Evolutionary conservation across 35 echinoderm and acorn worm species (phyloP).

Genomic region (Hemicentrotus pulcherrimus): DNA sequence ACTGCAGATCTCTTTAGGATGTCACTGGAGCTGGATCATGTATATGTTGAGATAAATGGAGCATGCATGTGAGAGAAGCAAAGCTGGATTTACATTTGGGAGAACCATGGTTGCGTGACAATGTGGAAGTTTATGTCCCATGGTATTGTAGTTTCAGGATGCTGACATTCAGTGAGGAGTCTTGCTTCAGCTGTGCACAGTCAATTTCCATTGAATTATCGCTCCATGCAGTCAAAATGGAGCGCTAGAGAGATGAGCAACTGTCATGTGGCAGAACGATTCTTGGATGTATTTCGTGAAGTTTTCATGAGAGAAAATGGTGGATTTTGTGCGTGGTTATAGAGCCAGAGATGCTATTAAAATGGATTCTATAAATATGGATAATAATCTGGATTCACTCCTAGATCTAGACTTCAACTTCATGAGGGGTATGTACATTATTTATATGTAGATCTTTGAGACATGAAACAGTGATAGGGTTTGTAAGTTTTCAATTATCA

Average conservation of each 20-base stretch:
- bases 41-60: not conserved
- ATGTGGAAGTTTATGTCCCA: not conserved
- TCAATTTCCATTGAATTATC: not conserved
- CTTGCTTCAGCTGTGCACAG: not conserved
- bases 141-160: not conserved
- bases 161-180: not conserved
- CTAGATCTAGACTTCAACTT: slow-evolving; percentile 28
- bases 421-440: slow-evolving; percentile 6
- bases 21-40: not conserved
- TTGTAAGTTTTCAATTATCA: too few species aligned
- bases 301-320: not conserved
- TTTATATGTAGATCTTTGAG: too few species aligned
- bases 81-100: not conserved
- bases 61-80: not conserved
- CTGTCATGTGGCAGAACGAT: not conserved
- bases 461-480: too few species aligned
- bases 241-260: not conserved
- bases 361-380: slow-evolving; percentile 19
- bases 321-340: slow-evolving; percentile 22
- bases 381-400: slow-evolving; percentile 46
- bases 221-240: not conserved
- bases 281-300: not conserved
- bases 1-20: not conserved
- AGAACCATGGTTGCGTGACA: not conserved
- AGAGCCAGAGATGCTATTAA: not conserved